Base-by-base conservation (phyloP, 2,113 vertebrate genomes). In the Pseudopipra pipra region DNA sequence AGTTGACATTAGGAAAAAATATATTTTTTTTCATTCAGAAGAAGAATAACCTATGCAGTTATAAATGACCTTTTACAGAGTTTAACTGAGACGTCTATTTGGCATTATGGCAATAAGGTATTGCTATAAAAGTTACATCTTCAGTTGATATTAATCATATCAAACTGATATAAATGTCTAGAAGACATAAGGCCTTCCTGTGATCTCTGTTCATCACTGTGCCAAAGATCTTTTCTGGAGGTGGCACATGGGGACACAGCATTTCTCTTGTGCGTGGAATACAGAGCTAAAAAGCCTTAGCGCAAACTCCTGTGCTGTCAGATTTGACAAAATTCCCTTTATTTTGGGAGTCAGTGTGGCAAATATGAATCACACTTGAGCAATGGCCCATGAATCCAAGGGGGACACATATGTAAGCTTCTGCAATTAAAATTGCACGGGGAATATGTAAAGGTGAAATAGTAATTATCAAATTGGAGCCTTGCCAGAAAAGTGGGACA, bases 381-480 rank as follows among this genome's bases (percentile, higher is more conserved):
- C 37, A 82, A 76, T 0, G 0, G 12, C 44, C 55, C 10, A 14
- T 51, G 63, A 93, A 93, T 95, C 90, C 87, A 90, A 82, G 17
- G 33, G 54, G 22, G 81, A 79, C 33, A 39, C 30, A 15, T 4
- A 6, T 19, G 12, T 21, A 33, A 79, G 61, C 4, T 85, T 76
- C 80, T 74, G 63, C 55, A 90, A 90, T 83, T 88, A 86, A 91
- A 94, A 74, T 37, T 85, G 17, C 55, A 27, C 14, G 20, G 59
- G 47, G 67, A 94, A 52, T 6, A 22, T 14, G 15, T 12, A 87
- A 83, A 94, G 82, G 75, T 93, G 63, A 92, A 90, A 80, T 16
- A 55, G 37, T 59, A 94, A 90, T 95, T 95, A 95, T 58, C 39
- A 93, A 39, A 71, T 39, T 95, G 91, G 85, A 94, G 8, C 46